Percentiles rank a stretch among this genome's conserved stretches.
These are phyloP conservation scores for Mechanitis mazaeus DNA, from an alignment of 2,888 invertebrate species.

Conservation along the genomic window DNA sequence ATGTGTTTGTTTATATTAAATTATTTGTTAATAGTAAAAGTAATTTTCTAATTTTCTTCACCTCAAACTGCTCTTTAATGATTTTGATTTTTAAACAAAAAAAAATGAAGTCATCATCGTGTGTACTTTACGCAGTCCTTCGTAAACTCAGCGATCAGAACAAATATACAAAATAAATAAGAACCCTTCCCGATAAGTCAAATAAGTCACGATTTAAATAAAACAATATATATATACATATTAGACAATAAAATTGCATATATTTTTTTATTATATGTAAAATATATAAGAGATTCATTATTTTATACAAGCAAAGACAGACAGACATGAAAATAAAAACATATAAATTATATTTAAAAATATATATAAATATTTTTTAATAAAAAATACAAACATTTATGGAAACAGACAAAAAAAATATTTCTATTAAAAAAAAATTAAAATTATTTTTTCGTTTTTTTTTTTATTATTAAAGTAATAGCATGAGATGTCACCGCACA, in stretches of 20 bases:
- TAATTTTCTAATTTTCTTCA: constrained; percentile 4
- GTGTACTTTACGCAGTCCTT: constrained; percentile 27
- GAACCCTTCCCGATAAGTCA: constrained; percentile 66
- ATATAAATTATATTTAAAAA: no score
- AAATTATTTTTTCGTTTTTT: no score
- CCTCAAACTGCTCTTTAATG: constrained; percentile 19
- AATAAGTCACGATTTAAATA: constrained; percentile 62
- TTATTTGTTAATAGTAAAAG: no score
- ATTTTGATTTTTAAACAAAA: constrained; percentile 20
- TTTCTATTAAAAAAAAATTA: no score
- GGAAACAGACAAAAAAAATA: no score
- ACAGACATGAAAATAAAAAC: no score
- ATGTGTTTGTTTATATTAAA: no score
- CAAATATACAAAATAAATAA: constrained; percentile 72
- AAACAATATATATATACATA: constrained; percentile 48
- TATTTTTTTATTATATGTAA: background rate
- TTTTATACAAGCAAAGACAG: no score
- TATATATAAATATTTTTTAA: no score
- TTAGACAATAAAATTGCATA: constrained; percentile 29
- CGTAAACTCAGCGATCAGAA: constrained; percentile 59
- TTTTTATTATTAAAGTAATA: no score
- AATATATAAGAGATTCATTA: no score
- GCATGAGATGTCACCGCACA: constrained; percentile 2
- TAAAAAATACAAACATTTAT: no score
- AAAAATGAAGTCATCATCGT: constrained; percentile 13